Percentiles rank a stretch among this genome's conserved stretches.
Conservation (phyloP, 2,888 invertebrate genomes). For the Exocentrus adspersus region DNA sequence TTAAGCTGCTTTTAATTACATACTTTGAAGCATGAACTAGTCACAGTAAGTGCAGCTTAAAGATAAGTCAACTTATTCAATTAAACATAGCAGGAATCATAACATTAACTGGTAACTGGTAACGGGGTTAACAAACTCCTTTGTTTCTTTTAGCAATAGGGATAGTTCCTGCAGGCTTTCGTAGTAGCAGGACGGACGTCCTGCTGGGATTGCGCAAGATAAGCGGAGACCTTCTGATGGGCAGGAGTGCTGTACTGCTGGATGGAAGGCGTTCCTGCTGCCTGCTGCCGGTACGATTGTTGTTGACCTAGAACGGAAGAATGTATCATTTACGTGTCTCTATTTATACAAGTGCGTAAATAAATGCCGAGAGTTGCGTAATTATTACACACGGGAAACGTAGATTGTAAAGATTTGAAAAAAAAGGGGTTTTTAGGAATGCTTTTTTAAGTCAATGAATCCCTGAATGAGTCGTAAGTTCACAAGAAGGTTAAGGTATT, state of each 20-base stretch:
- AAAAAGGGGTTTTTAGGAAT: no score
- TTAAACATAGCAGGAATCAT: no score
- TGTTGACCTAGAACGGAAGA: slow-evolving; percentile 1
- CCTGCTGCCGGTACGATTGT: neutral
- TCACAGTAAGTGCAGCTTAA: no score
- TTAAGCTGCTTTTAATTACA: no score
- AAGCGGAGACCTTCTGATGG: slow-evolving; percentile 1
- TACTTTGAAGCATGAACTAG: no score
- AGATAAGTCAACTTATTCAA: no score
- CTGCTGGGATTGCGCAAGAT: neutral
- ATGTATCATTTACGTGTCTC: neutral
- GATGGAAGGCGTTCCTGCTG: neutral
- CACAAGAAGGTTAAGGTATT: no score
- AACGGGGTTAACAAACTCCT: no score
- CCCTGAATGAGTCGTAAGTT: no score
- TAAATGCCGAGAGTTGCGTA: neutral
- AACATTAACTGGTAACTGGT: no score
- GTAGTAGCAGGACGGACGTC: neutral
- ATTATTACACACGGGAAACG: neutral
- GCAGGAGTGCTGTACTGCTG: neutral
- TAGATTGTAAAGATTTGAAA: no score
- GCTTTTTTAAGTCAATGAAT: no score
- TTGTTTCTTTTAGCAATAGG: neutral
- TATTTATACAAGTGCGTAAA: neutral
- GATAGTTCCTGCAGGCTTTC: neutral